Base-by-base conservation (phyloP, 2,797 vertebrate genomes). In the Taenioides sp. region DNA sequence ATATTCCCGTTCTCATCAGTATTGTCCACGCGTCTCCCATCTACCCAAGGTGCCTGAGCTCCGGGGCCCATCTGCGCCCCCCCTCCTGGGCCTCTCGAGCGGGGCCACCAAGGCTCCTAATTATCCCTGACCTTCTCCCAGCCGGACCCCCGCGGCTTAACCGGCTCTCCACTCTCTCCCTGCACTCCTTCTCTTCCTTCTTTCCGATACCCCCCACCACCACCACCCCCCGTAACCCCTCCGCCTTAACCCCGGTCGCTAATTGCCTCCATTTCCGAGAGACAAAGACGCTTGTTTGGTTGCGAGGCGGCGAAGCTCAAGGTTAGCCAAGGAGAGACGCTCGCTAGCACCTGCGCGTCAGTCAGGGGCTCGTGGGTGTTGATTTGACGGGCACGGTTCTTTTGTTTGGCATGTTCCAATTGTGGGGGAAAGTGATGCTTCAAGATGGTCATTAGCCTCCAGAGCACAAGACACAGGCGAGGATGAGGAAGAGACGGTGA, bases 91-190 rank as follows among this genome's bases (percentile, higher is more conserved):
- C 83, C 87, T 88, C 89, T 90, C 82, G 85, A 92, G 91, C 90
- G 43, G 84, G 87, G 81, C 90, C 88, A 89, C 88, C 90, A 92
- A 92, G 91, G 87, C 87, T 89, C 91, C 92, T 94, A 94, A 94
- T 94, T 95, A 95, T 92, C 92, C 87, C 88, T 93, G 93, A 93
- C 93, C 94, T 93, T 93, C 90, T 93, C 89, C 82, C 90, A 89
- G 84, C 80, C 81, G 73, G 85, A 86, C 83, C 80, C 87, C 88
- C 27, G 75, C 75, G 78, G 84, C 83, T 86, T 73, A 18, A 77
- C 76, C 74, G 71, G 79, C 79, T 77, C 81, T 75, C 74, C 73
- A 52, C 72, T 82, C 82, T 84, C 74, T 85, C 79, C 69, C 28
- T 72, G 69, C 66, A 16, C 84, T 75, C 72, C 76, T 75, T 80